These are phyloP conservation scores for Pseudococcus viburni DNA, from an alignment of 2,888 invertebrate species.

Conservation along the genomic window DNA sequence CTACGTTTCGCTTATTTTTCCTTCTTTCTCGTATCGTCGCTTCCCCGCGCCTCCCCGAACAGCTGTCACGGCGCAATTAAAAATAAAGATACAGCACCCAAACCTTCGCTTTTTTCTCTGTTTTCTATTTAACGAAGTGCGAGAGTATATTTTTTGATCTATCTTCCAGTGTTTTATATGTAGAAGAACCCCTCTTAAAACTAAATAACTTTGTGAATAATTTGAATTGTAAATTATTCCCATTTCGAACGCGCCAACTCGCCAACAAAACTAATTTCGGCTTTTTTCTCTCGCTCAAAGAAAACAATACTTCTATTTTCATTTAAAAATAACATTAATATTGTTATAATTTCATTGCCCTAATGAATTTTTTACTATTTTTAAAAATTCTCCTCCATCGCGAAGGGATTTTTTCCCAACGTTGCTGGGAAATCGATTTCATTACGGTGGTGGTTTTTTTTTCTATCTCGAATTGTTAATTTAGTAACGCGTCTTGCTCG, in stretches of 20 bases:
- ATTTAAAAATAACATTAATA: constrained; percentile 60
- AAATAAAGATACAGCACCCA: constrained; percentile 66
- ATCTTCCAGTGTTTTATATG: constrained; percentile 55
- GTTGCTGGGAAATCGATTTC: constrained; percentile 10
- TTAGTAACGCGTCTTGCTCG: neutral
- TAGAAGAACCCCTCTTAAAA: constrained; percentile 40
- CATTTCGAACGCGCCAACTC: constrained; percentile 52
- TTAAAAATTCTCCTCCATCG: neutral
- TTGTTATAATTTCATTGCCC: constrained; percentile 55
- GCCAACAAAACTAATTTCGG: constrained; percentile 64
- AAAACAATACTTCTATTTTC: constrained; percentile 59
- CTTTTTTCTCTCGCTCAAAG: constrained; percentile 62
- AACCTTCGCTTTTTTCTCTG: constrained; percentile 54
- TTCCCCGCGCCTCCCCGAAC: constrained; percentile 2
- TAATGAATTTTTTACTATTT: constrained; percentile 54
- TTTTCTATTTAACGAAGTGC: constrained; percentile 43
- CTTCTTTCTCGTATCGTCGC: constrained; percentile 14
- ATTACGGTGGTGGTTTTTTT: neutral
- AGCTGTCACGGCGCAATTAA: constrained; percentile 65
- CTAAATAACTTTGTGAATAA: constrained; percentile 64
- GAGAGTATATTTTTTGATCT: constrained; percentile 64
- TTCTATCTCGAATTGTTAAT: neutral
- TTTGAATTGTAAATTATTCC: constrained; percentile 66
- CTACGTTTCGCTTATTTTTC: constrained; percentile 53
- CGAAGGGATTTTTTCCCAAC: constrained; percentile 25